Evolutionary conservation across 2,113 vertebrate genomes (phyloP).

Genomic region (Neolamprologus modestus): DNA sequence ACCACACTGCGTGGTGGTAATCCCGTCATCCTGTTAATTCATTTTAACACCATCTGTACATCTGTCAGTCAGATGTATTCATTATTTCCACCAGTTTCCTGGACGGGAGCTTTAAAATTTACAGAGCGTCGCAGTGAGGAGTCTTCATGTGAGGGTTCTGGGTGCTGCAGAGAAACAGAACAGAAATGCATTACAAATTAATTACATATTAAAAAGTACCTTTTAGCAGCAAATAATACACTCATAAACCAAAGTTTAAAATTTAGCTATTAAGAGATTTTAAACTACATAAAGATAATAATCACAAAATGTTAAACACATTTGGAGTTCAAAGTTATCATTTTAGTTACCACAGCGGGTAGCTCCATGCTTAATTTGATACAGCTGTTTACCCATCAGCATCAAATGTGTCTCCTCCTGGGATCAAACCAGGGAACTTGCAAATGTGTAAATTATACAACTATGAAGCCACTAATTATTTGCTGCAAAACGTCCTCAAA

Average conservation of each 20-base stretch:
- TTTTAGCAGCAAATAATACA: neutral
- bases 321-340: neutral
- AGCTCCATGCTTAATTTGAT: neutral
- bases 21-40: neutral
- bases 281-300: neutral
- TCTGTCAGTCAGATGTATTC: neutral
- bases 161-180: constrained; percentile 8
- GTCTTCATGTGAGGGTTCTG: neutral
- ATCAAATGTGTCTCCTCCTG: neutral
- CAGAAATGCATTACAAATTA: neutral
- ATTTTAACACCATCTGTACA: neutral
- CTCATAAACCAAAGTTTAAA: neutral
- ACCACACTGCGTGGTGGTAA: neutral
- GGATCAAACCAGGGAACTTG: neutral
- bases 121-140: neutral
- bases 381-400: neutral
- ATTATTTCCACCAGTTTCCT: constrained; percentile 25
- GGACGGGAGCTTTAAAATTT: constrained; percentile 38
- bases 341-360: neutral
- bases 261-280: neutral
- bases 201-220: neutral
- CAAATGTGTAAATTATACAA: neutral
- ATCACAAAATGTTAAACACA: neutral
- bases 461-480: neutral
- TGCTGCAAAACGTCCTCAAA: neutral